Evolutionary conservation across 2,797 vertebrate genomes (phyloP).

Genomic region (Meda fulgida): DNA sequence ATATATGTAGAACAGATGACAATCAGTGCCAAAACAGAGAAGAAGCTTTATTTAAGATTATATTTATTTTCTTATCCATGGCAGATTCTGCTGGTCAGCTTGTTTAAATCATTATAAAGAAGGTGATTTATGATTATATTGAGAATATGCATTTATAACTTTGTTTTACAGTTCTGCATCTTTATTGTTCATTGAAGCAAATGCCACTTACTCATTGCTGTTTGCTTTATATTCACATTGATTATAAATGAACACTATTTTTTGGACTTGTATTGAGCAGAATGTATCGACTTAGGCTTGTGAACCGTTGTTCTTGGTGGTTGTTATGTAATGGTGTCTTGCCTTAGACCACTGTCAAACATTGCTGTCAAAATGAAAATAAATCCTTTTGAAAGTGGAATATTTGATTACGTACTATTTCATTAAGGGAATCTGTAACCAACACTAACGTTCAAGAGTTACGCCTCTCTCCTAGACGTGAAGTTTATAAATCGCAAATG

Average conservation of each 20-base stretch:
- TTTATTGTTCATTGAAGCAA: slow-evolving; percentile 21
- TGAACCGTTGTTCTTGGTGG: slow-evolving; percentile 30
- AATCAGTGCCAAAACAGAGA: slow-evolving; percentile 76
- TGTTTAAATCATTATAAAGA: slow-evolving; percentile 68
- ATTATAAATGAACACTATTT: slow-evolving; percentile 14
- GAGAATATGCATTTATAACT: slow-evolving; percentile 48
- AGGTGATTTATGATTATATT: slow-evolving; percentile 45
- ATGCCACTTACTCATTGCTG: not conserved
- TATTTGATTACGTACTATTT: not conserved
- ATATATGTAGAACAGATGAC: slow-evolving; percentile 66
- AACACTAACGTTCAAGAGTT: not conserved
- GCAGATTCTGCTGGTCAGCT: slow-evolving; percentile 79
- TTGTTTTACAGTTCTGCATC: slow-evolving; percentile 36
- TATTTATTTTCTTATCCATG: slow-evolving; percentile 78
- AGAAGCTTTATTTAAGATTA: slow-evolving; percentile 43
- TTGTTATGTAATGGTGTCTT: slow-evolving; percentile 24
- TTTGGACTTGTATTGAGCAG: slow-evolving; percentile 30
- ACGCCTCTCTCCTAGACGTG: too few relatives aligned
- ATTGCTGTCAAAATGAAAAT: slow-evolving; percentile 49
- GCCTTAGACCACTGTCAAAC: slow-evolving; percentile 44
- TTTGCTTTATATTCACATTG: slow-evolving; percentile 22
- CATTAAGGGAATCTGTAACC: not conserved
- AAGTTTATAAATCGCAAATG: too few relatives aligned
- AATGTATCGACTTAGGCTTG: slow-evolving; percentile 25
- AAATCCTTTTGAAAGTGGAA: slow-evolving; percentile 48